Base-by-base conservation (phyloP, 2,113 vertebrate genomes). In the Anarhynchus alexandrinus region DNA sequence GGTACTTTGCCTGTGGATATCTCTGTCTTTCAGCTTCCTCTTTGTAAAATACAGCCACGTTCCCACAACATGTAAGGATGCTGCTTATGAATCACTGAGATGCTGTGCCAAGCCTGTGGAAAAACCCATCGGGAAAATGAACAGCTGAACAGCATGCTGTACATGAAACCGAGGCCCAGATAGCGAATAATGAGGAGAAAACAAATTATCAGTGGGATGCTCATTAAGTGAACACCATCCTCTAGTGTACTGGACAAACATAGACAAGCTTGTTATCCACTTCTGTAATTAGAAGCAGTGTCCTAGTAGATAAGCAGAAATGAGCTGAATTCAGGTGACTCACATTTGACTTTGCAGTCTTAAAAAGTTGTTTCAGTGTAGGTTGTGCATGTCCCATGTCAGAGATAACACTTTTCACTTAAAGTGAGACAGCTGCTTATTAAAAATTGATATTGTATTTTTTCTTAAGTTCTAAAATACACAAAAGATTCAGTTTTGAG, bases 161-260 rank as follows among this genome's bases (percentile, higher is more conserved):
- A 96, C 95, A 90, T 92, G 94, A 90, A 69, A 71, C 78, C 72
- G 82, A 80, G 90, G 54, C 85, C 51, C 67, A 92, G 88, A 88
- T 18, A 95, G 40, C 64, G 95, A 95, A 91, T 93, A 96, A 95
- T 83, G 80, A 96, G 71, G 58, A 92, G 72, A 92, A 97, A 96
- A 96, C 90, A 96, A 96, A 95, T 96, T 96, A 77, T 82, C 93
- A 93, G 74, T 90, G 79, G 82, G 90, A 93, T 96, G 90, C 88
- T 96, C 82, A 93, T 96, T 96, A 97, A 92, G 43, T 86, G 79
- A 94, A 74, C 69, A 92, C n/a, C 43, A 93, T 96, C 59, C 90
- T 92, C 72, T 64, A 59, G 90, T 78, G 88, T 86, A 81, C 67
- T 74, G 92, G 82, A 81, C 4, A 27, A 74, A 55, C 61, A 87